A percentile compares a stretch with the other conserved stretches of the same genome.
Evolutionary conservation across 2,888 invertebrate genomes (phyloP).

Genomic region (Eupithecia exiguata): DNA sequence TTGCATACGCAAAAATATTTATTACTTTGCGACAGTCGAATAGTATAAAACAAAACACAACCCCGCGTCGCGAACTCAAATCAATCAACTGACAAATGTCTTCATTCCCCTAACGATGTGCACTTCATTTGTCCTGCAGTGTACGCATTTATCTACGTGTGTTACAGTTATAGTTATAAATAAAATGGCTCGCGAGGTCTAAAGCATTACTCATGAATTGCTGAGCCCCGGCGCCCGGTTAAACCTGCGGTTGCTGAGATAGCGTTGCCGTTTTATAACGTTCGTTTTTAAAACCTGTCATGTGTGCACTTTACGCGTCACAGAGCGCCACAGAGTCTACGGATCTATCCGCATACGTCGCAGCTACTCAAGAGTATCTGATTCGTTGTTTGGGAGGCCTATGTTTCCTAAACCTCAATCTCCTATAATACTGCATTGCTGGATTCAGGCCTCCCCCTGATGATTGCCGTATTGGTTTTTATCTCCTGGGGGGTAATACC

Average conservation of each 20-base stretch:
- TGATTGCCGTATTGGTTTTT: too few relatives aligned
- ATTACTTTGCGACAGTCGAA: not conserved
- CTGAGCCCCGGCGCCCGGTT: slow-evolving; percentile 53
- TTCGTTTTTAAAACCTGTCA: not conserved
- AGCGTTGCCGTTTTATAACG: slow-evolving; percentile 4
- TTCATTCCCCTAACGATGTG: slow-evolving; percentile 50
- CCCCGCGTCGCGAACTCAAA: slow-evolving; percentile 18
- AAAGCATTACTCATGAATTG: slow-evolving; percentile 66
- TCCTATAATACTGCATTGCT: too few relatives aligned
- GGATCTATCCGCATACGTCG: not conserved
- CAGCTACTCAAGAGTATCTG: not conserved
- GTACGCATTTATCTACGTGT: slow-evolving; percentile 68
- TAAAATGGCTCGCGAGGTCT: slow-evolving; percentile 58
- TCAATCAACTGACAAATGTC: slow-evolving; percentile 51
- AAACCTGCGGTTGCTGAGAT: slow-evolving; percentile 1
- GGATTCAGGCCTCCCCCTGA: too few relatives aligned
- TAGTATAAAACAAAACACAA: slow-evolving; percentile 9
- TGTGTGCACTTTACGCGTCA: not conserved
- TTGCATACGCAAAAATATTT: not conserved
- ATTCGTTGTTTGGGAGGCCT: too few relatives aligned
- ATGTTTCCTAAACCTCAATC: too few relatives aligned
- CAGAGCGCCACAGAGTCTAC: not conserved
- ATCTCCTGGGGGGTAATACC: too few relatives aligned
- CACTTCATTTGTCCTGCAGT: slow-evolving; percentile 51
- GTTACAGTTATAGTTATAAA: slow-evolving; percentile 76